Base-by-base conservation (phyloP, 2,888 invertebrate species). In the Nemapogon koenigi region DNA sequence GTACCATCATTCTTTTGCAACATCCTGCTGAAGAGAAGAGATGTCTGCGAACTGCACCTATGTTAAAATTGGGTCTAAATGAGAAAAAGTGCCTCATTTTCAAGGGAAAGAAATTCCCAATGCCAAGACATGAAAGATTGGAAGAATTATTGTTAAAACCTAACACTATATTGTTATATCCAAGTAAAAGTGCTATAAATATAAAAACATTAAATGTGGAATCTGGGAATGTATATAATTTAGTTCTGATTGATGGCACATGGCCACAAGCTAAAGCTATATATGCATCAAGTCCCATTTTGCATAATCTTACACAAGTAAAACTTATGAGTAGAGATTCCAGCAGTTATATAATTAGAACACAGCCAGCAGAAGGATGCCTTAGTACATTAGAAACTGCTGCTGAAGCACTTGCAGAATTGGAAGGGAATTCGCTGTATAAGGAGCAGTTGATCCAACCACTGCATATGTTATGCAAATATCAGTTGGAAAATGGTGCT, bases 241-340 rank as follows among this genome's bases (percentile, higher is more conserved):
- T 96, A 37, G 79, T 96, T 30, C 70, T 96, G 28, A 83, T 97
- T 45, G 96, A 97, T 78, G 96, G 97, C 3, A 97, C 97, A 7
- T 97, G 96, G 96, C 90, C 94, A 1, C 96, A 97, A 67, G 95
- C 96, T 2, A 94, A 93, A 65, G 90, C 93, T 8, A 93, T 96
- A 44, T 96, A 90, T 68, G 84, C 89, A 35, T 88, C 90, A 44
- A 94, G 92, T 60, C 83, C 88, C 10, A 75, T 85, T 42, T 75
- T 96, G 35, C 89, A 89, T 50, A 72, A 78, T 38, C 66, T 95
- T 41, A 86, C 81, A 52, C 92, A 94, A 73, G 91, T 94, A 0
- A 93, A 94, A 68, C 78, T 96, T 35, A 71, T 89, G 29, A 83
- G 85, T 8, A 83, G 81, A 37, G 83, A 82, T 43, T 83, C 82